Base-by-base conservation (phyloP, 2,797 vertebrate species). In the Rhinatrema bivittatum region DNA sequence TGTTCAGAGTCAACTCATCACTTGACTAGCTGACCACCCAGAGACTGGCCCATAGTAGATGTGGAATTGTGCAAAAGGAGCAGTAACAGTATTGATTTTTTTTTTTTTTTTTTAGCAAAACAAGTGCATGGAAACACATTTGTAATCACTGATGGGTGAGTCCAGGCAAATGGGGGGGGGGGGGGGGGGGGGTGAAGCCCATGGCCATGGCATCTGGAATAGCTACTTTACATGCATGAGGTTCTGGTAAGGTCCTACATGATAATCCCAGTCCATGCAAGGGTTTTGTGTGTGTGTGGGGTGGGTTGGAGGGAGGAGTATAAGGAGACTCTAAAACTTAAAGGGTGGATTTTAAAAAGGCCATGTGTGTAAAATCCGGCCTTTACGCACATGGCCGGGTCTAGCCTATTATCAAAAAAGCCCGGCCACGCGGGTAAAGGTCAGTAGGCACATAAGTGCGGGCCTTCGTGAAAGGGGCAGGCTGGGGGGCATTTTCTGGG, bases 21-120 rank as follows among this genome's bases (percentile, higher is more conserved):
- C 46, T 50, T 54, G 60, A 20, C 45, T 62, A n/a, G n/a, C n/a
- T n/a, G 71, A 64, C 70, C 60, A 66, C 53, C 56, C 63, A 60
- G 66, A 68, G 64, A 57, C 64, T 66, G 47, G 36, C 53, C 39
- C 10, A 5, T 10, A 30, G 29, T n/a, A 44, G 35, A 50, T 46
- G 17, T 43, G n/a, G 22, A 39, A 49, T 50, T 26, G 3, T 49
- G 16, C 29, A 38, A n/a, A 29, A 22, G n/a, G 26, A 55, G 50
- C 32, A 53, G 31, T n/a, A n/a, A n/a, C 34, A 53, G 12, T 37
- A 31, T 29, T 37, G 29, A 40, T 49, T 38, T 48, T 34, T 17
- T 20, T 38, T 29, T 37, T 29, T 40, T 49, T 38, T 48, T 34
- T 17, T 20, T 38, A 60, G 16, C 32, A 38, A 27, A 47, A 42